phyloP scores from a whole-genome alignment of 2,888 invertebrate species.

The Platerodrilus igneus region DNA sequence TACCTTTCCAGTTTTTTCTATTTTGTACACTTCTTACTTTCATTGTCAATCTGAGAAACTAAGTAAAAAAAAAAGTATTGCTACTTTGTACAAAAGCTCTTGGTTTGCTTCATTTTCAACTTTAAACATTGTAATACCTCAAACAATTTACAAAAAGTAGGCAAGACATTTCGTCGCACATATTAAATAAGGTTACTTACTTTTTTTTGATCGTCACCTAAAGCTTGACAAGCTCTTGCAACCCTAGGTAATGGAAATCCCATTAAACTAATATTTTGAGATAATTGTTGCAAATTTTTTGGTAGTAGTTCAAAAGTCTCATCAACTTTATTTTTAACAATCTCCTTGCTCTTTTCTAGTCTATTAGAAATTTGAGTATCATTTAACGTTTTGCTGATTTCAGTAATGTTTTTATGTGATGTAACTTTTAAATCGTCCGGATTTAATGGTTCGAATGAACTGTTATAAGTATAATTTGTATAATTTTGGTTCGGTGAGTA shows the following conservation, averaged over 20 bases:
- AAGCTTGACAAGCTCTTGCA: conserved; percentile 69
- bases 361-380: conserved; percentile 9
- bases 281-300: conserved; percentile 59
- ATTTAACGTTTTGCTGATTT: conserved; percentile 65
- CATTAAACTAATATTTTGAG: conserved; percentile 76
- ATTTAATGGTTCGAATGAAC: conserved; percentile 14
- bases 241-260: conserved; percentile 81
- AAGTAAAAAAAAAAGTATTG: no score
- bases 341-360: conserved; percentile 3
- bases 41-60: no score
- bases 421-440: conserved; percentile 13
- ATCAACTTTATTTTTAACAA: conserved; percentile 29
- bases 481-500: conserved; percentile 19
- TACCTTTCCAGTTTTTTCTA: no score
- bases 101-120: no score
- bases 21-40: no score
- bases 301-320: conserved; percentile 49
- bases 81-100: no score
- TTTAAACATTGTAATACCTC: no score
- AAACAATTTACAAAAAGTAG: no score
- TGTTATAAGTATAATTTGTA: conserved; percentile 16
- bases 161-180: no score
- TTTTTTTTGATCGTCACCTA: conserved; percentile 82
- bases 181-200: conserved; percentile 47
- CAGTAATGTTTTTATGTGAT: conserved; percentile 59